Evolutionary conservation across 2,888 invertebrate species (phyloP), one percentile per base, ranked within the genome.

Genomic region (Megalurothrips usitatus): DNA sequence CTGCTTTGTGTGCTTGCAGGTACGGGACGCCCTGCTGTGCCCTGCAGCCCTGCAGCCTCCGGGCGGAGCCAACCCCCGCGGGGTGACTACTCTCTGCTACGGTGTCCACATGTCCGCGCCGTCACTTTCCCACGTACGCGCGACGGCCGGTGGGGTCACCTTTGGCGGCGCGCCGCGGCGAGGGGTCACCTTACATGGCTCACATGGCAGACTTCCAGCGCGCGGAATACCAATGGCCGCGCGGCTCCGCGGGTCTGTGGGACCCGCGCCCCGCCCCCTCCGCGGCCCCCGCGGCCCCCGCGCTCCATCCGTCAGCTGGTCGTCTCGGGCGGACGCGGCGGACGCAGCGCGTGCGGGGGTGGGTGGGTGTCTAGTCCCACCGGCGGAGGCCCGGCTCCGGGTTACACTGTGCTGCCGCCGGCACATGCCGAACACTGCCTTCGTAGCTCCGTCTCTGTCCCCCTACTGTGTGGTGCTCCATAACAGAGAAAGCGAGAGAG

Each of bases 401-500:
- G 34, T 43, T 43, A 43, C 34, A 2, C 34, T 43, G 6, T 43
- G 3, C 34, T 2, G 34, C 34, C 34, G 34, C 34, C n/a, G n/a
- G n/a, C n/a, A n/a, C n/a, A n/a, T n/a, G n/a, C n/a, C n/a, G n/a
- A n/a, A n/a, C n/a, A n/a, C n/a, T n/a, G n/a, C n/a, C n/a, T n/a
- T n/a, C n/a, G n/a, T n/a, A n/a, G n/a, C n/a, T n/a, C n/a, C n/a
- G n/a, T n/a, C n/a, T n/a, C n/a, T n/a, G n/a, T n/a, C n/a, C n/a
- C n/a, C n/a, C n/a, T n/a, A n/a, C n/a, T n/a, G n/a, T n/a, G n/a
- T n/a, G n/a, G n/a, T n/a, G n/a, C n/a, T n/a, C n/a, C n/a, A n/a
- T n/a, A n/a, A 79, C 9, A 79, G 14, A 12, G 43, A 79, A 34
- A 79, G 28, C 17, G 43, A 80, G 48, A 80, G 52, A 47, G 80